Evolutionary conservation across 2,797 vertebrate species (phyloP).

Genomic region (Epinephelus malabaricus): DNA sequence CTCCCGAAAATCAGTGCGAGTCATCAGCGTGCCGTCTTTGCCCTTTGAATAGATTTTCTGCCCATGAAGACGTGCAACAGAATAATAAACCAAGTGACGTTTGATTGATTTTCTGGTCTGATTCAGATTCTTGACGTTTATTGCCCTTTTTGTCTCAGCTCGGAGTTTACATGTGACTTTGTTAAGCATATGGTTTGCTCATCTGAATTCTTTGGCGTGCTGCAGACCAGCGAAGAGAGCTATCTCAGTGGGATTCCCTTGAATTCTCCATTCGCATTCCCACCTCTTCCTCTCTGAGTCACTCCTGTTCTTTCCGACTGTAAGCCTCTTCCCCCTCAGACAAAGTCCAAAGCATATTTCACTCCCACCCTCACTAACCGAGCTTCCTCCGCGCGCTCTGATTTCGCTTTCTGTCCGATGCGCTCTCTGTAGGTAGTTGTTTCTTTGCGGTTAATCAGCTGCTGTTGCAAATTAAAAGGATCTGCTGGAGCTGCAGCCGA

Average conservation of each 20-base stretch:
- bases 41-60: slow-evolving; percentile 12
- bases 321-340: slow-evolving; percentile 58
- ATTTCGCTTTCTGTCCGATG: slow-evolving; percentile 27
- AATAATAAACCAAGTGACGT: slow-evolving; percentile 23
- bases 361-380: slow-evolving; percentile 56
- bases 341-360: slow-evolving; percentile 68
- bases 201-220: slow-evolving; percentile 79
- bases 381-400: slow-evolving; percentile 42
- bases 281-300: slow-evolving; percentile 79
- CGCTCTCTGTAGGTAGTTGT: slow-evolving; percentile 21
- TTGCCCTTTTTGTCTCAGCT: slow-evolving; percentile 37
- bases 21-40: neutral
- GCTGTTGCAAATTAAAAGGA: slow-evolving; percentile 28
- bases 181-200: slow-evolving; percentile 82
- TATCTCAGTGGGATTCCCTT: slow-evolving; percentile 83
- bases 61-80: neutral
- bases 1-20: slow-evolving; percentile 1
- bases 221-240: slow-evolving; percentile 53
- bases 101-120: slow-evolving; percentile 11
- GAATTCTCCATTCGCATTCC: slow-evolving; percentile 76
- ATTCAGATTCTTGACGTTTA: slow-evolving; percentile 43
- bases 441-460: slow-evolving; percentile 34
- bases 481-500: slow-evolving; percentile 4
- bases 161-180: slow-evolving; percentile 62
- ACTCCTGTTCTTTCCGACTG: slow-evolving; percentile 80